A percentile compares a stretch with the other conserved stretches of the same genome.
These are phyloP conservation scores for Mola mola DNA, from an alignment of 2,113 vertebrate species.

Conservation along the genomic window DNA sequence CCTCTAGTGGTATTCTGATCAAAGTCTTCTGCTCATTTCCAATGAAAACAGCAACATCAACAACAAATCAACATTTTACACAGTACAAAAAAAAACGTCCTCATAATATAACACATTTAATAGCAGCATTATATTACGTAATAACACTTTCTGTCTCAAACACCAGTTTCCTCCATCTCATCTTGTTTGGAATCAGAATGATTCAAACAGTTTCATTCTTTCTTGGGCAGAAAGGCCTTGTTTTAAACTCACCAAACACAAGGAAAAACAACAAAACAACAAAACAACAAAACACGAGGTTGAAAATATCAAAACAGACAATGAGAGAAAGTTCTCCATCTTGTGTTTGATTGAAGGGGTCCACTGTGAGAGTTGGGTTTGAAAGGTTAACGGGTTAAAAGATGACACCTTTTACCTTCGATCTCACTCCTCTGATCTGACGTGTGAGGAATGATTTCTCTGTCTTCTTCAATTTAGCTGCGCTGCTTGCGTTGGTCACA, in stretches of 20 bases:
- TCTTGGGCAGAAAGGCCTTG: constrained; percentile 92
- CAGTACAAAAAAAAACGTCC: too few species aligned
- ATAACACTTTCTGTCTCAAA: neutral
- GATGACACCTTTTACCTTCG: constrained; percentile 89
- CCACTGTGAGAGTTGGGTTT: neutral
- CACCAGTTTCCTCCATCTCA: neutral
- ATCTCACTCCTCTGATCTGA: constrained; percentile 87
- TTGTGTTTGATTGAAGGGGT: neutral
- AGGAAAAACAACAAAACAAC: constrained; percentile 7
- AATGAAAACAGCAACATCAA: neutral
- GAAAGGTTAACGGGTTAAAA: too few species aligned
- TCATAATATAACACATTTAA: neutral
- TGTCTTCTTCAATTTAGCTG: constrained; percentile 84
- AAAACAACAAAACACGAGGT: too few species aligned
- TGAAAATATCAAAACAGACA: neutral
- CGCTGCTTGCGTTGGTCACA: constrained; percentile 87
- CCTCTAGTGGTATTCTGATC: neutral
- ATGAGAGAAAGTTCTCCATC: neutral
- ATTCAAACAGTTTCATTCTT: constrained; percentile 91
- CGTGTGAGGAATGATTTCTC: constrained; percentile 83
- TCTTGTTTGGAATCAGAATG: constrained; percentile 35
- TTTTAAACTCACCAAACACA: constrained; percentile 87
- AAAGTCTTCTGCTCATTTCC: too few species aligned
- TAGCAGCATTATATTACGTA: neutral
- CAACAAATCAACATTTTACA: neutral